Conservation (phyloP, 2,797 vertebrate genomes). For the Xiphophorus birchmanni region DNA sequence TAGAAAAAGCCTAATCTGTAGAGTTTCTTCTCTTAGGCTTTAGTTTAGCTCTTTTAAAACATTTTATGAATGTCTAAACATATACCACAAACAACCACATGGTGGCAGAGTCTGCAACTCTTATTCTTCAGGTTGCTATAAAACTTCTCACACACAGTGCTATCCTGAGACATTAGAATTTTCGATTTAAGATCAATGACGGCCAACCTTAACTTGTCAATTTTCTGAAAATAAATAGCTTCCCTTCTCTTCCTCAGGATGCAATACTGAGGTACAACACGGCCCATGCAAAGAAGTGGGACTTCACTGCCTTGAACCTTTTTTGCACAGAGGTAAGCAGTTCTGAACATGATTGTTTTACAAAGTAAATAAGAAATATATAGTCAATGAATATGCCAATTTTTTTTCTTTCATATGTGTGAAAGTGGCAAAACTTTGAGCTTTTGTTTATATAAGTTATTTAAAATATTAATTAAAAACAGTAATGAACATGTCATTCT, state of each 20-base stretch:
- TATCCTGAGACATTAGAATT: background rate
- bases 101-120: slow-evolving; percentile 73
- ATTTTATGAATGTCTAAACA: background rate
- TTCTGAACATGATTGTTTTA: background rate
- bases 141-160: background rate
- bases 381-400: background rate
- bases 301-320: slow-evolving; percentile 92
- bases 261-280: slow-evolving; percentile 93
- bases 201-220: background rate
- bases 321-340: slow-evolving; percentile 93
- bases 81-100: slow-evolving; percentile 64
- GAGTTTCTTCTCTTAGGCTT: background rate
- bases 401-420: background rate
- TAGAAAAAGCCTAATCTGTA: background rate
- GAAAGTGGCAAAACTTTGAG: background rate
- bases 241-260: slow-evolving; percentile 78
- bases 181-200: background rate
- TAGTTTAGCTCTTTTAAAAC: background rate
- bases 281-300: slow-evolving; percentile 93
- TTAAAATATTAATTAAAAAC: background rate
- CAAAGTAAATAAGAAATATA: background rate
- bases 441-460: background rate
- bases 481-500: background rate
- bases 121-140: background rate
- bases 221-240: slow-evolving; percentile 8